Percentiles rank a stretch among this genome's conserved stretches.
Evolutionary conservation across 2,797 vertebrate genomes (phyloP).

Genomic region (Brachyrhaphis roseni): DNA sequence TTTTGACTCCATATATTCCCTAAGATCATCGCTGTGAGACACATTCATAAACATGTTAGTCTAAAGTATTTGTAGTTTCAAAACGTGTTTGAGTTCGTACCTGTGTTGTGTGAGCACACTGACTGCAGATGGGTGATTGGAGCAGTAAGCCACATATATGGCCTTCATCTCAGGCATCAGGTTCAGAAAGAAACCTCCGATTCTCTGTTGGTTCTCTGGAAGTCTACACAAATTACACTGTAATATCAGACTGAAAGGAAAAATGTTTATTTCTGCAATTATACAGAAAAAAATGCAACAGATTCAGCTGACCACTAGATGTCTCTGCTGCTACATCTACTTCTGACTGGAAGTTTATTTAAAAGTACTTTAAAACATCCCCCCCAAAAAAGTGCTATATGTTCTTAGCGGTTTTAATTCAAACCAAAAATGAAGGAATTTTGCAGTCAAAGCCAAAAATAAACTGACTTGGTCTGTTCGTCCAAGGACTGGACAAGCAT

Average conservation of each 20-base stretch:
- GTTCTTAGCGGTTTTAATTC: background rate
- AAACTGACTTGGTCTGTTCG: conserved; percentile 91
- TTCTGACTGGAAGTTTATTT: background rate
- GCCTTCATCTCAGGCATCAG: conserved; percentile 91
- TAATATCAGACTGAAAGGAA: background rate
- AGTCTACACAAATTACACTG: conserved; percentile 75
- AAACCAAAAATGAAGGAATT: background rate
- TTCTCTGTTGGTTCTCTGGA: conserved; percentile 91
- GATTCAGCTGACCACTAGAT: conserved; percentile 45
- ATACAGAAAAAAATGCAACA: background rate
- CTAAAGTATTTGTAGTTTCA: background rate
- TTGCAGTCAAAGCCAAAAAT: background rate
- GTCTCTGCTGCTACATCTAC: conserved; percentile 28
- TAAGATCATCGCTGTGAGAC: conserved; percentile 87
- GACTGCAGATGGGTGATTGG: conserved; percentile 95
- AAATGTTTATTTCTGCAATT: background rate
- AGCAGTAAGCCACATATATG: conserved; percentile 91
- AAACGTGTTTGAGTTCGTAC: conserved; percentile 66
- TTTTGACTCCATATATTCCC: conserved; percentile 94
- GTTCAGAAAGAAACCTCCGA: conserved; percentile 94
- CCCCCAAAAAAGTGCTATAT: background rate
- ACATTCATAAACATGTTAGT: background rate
- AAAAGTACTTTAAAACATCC: background rate
- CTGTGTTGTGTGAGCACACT: conserved; percentile 93
- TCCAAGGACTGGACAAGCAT: conserved; percentile 92